Conservation (phyloP, 2,113 vertebrate genomes). For the Poecilia latipinna region DNA sequence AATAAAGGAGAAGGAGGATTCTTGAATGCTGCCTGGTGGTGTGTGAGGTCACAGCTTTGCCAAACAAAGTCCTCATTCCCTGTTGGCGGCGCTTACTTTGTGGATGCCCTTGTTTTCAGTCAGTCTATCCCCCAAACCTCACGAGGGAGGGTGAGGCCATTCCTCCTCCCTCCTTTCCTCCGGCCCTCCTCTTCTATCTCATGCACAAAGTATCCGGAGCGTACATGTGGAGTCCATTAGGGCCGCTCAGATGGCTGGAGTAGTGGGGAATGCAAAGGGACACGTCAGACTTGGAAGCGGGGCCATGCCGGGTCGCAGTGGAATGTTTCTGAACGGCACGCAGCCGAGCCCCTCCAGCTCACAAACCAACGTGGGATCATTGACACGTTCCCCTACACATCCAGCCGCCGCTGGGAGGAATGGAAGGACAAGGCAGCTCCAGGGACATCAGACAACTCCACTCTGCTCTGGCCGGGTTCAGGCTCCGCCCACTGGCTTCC, state of each 20-base stretch:
- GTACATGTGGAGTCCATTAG: constrained; percentile 80
- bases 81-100: constrained; percentile 10
- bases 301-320: constrained; percentile 20
- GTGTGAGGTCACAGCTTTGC: too few species aligned
- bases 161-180: constrained; percentile 16
- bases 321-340: constrained; percentile 31
- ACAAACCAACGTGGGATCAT: background rate
- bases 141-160: constrained; percentile 52
- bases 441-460: background rate
- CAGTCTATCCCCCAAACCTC: constrained; percentile 30
- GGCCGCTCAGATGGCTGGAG: constrained; percentile 62
- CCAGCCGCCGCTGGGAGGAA: background rate
- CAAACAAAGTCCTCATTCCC: background rate
- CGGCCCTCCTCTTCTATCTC: constrained; percentile 33
- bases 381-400: constrained; percentile 31
- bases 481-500: background rate
- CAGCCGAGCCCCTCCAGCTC: background rate
- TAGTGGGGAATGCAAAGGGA: constrained; percentile 60
- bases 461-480: background rate
- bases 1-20: too few species aligned
- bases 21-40: too few species aligned
- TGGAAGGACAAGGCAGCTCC: background rate
- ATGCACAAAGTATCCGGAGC: constrained; percentile 70
- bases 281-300: constrained; percentile 33
- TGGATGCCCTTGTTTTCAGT: constrained; percentile 6